Conservation (phyloP, 2,113 vertebrate species). For the Centropus bengalensis region DNA sequence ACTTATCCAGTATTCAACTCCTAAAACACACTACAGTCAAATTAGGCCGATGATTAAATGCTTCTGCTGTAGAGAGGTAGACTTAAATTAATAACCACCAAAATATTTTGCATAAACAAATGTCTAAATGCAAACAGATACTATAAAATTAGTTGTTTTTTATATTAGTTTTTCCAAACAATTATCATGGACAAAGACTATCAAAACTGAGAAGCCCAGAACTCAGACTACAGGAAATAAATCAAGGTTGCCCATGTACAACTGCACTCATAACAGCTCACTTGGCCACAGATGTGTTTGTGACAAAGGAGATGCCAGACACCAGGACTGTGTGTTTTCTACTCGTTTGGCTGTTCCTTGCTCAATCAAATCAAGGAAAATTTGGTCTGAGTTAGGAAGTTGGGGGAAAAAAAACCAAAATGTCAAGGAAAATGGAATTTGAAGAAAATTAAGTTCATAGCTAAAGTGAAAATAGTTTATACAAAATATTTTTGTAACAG, state of each 20-base stretch:
- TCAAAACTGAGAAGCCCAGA: not conserved
- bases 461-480: not conserved
- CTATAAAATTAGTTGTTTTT: not conserved
- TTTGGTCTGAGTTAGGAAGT: not conserved
- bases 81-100: not conserved
- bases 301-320: not conserved
- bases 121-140: not conserved
- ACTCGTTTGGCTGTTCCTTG: not conserved
- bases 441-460: not conserved
- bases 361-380: not conserved
- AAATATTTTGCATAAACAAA: not conserved
- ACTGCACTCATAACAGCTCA: not conserved
- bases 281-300: accelerated
- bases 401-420: not conserved
- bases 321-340: not conserved
- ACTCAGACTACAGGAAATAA: not conserved
- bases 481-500: not conserved
- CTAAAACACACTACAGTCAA: not conserved
- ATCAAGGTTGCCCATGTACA: not conserved
- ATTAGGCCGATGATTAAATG: not conserved
- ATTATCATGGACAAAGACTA: not conserved
- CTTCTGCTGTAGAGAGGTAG: not conserved
- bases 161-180: not conserved
- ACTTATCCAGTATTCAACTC: not conserved
- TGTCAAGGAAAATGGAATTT: not conserved